Conservation (phyloP, 2,888 invertebrate genomes). For the Heterodera filipjevi region DNA sequence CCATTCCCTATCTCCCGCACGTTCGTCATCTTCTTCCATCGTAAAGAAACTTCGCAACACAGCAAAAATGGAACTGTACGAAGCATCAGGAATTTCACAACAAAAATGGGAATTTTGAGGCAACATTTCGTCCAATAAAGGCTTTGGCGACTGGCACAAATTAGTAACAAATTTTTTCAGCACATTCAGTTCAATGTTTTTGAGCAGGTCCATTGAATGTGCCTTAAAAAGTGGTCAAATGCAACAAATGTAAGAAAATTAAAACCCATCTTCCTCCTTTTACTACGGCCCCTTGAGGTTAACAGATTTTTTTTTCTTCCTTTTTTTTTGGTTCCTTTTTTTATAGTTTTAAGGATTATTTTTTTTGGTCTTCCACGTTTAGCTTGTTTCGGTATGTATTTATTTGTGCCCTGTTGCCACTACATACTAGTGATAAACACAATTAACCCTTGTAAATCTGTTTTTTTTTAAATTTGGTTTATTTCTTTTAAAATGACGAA, state of each 20-base stretch:
- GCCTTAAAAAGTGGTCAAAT: background rate
- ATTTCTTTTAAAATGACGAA: too few relatives aligned
- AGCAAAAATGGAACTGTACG: slow-evolving; percentile 41
- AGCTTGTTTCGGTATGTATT: too few relatives aligned
- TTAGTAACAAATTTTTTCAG: slow-evolving; percentile 23
- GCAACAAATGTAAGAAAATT: too few relatives aligned
- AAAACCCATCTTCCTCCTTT: too few relatives aligned
- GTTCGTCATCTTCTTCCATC: slow-evolving; percentile 30
- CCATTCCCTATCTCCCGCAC: background rate
- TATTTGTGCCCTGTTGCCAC: too few relatives aligned
- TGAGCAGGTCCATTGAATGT: background rate
- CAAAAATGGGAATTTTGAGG: slow-evolving; percentile 22
- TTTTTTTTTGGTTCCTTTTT: background rate
- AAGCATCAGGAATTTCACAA: slow-evolving; percentile 37
- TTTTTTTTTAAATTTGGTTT: too few relatives aligned
- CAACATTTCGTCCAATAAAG: slow-evolving; percentile 18
- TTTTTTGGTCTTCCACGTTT: too few relatives aligned
- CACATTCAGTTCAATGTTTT: slow-evolving; percentile 6
- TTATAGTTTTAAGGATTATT: too few relatives aligned
- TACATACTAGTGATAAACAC: too few relatives aligned
- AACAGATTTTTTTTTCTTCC: too few relatives aligned
- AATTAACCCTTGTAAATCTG: too few relatives aligned
- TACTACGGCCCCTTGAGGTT: too few relatives aligned
- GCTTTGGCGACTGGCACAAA: background rate
- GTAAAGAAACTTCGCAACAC: slow-evolving; percentile 26